These are phyloP conservation scores for Lithophane leautieri DNA, from an alignment of 2,888 invertebrate species.

Conservation along the genomic window DNA sequence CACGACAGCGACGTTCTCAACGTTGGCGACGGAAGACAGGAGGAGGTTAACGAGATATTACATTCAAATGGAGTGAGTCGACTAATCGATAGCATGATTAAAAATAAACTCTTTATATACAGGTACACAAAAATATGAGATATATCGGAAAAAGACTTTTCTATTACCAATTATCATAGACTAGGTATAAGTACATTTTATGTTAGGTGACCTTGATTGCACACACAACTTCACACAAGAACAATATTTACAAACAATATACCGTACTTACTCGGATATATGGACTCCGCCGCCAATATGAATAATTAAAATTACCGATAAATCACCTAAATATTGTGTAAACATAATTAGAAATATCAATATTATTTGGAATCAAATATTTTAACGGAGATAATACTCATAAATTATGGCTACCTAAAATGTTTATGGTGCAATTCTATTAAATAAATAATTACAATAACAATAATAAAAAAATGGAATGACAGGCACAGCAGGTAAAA, in stretches of 20 bases:
- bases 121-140: conserved; percentile 58
- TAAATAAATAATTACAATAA: conserved; percentile 64
- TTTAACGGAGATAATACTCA: conserved; percentile 65
- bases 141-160: conserved; percentile 41
- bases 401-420: conserved; percentile 68
- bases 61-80: conserved; percentile 45
- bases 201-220: conserved; percentile 50
- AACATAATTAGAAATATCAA: conserved; percentile 61
- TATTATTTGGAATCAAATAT: conserved; percentile 62
- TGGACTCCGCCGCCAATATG: conserved; percentile 62
- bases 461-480: conserved; percentile 81
- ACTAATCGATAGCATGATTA: conserved; percentile 39
- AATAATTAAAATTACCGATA: conserved; percentile 40
- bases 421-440: conserved; percentile 63
- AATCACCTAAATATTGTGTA: conserved; percentile 39
- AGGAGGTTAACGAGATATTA: conserved; percentile 42
- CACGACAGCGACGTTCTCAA: conserved; percentile 52
- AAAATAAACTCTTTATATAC: conserved; percentile 55
- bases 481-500: conserved; percentile 73
- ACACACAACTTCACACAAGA: conserved; percentile 31
- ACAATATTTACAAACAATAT: conserved; percentile 47
- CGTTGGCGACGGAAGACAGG: conserved; percentile 67
- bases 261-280: conserved; percentile 21
- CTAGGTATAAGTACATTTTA: conserved; percentile 58
- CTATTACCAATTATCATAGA: conserved; percentile 49